phyloP scores from a whole-genome alignment of 2,888 invertebrate species.

The Tholera decimalis region DNA sequence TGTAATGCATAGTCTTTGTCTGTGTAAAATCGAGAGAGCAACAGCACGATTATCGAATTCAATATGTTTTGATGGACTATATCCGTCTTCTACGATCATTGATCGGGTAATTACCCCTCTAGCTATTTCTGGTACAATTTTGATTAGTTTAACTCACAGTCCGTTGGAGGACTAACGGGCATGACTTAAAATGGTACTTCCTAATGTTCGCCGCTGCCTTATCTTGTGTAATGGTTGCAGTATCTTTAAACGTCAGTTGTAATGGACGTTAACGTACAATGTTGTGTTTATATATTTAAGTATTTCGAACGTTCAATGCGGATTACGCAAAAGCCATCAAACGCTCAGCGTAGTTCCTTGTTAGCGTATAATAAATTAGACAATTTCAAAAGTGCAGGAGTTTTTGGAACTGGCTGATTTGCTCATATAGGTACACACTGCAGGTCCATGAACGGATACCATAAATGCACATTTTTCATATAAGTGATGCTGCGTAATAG shows the following conservation, averaged over 20 bases:
- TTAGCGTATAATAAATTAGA: conserved; percentile 7
- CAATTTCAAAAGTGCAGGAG: no score
- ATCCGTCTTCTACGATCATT: conserved; percentile 49
- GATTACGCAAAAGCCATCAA: conserved; percentile 12
- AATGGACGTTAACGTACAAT: conserved; percentile 15
- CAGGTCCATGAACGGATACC: not conserved
- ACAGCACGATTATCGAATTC: conserved; percentile 36
- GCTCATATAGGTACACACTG: no score
- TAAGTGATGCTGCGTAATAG: no score
- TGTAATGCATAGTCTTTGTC: conserved; percentile 38
- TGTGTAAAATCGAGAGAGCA: conserved; percentile 36
- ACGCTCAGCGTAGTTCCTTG: not conserved
- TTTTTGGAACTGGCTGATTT: not conserved
- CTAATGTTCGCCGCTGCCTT: conserved; percentile 31
- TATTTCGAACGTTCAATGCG: not conserved
- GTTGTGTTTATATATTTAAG: not conserved
- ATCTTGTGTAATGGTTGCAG: conserved; percentile 38
- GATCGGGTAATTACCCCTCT: conserved; percentile 54
- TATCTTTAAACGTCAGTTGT: conserved; percentile 26
- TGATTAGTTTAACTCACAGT: conserved; percentile 41
- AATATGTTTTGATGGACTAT: conserved; percentile 59
- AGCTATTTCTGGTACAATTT: conserved; percentile 52
- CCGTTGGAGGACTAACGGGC: conserved; percentile 17
- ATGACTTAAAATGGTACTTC: conserved; percentile 28
- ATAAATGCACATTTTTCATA: not conserved